Evolutionary conservation across 1,140 invertebrate species (phyloP), one percentile per base, ranked within the genome.

Genomic region (Aphidius ervi): DNA sequence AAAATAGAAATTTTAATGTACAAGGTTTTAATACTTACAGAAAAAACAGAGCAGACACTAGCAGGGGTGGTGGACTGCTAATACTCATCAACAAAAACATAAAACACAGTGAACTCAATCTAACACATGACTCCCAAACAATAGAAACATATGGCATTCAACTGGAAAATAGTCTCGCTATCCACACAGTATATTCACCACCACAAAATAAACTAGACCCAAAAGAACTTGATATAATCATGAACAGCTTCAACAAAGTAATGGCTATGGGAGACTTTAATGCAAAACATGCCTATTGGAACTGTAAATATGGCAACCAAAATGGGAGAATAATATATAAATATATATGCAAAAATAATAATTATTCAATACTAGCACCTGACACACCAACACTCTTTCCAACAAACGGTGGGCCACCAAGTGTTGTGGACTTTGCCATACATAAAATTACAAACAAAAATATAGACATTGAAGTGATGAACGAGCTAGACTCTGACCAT

Each of bases 401-500:
- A 48, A 46, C 59, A 9, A 61, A 46, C 6, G 39, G 42, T 7
- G 40, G 46, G 20, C 8, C 10, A 9, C 58, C 55, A 43, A 46
- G 20, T 9, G 47, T 54, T 39, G 56, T 63, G 1, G 61, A 63
- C 31, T 58, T 63, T 47, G 56, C 56, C 3, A 42, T 63, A 48
- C 9, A 45, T 9, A 61, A 61, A 59, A 57, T 65, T 42, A 49
- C 55, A 1, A 60, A 7, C 31, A 55, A 46, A 6, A 46, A 49
- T 5, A 39, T 46, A 50, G 37, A 45, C 3, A 49, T 65, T n/a
- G 53, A 63, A 58, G 50, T 56, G 10, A 45, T 59, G 9, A 59
- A 65, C 42, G 66, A 65, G 5, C 46, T 65, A 31, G 49, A 67
- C 45, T 67, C 63, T 4, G 66, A 67, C 45, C 62, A 67, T 40